Conservation (phyloP, 2,888 invertebrate genomes). For the Apoda limacodes region DNA sequence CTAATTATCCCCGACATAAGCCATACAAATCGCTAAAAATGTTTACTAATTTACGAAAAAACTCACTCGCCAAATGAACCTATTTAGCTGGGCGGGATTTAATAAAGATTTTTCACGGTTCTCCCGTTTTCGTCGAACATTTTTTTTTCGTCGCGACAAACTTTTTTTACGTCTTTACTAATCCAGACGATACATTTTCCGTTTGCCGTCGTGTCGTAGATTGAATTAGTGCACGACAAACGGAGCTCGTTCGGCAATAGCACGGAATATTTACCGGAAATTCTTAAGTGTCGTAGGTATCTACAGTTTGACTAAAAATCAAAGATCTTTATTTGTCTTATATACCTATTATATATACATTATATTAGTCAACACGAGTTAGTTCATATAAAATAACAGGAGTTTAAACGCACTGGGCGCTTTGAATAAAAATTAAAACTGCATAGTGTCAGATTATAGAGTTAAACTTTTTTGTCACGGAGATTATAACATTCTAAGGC, state of each 20-base stretch:
- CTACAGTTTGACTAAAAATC: too few species aligned
- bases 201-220: slow-evolving; percentile 39
- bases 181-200: slow-evolving; percentile 52
- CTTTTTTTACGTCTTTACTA: slow-evolving; percentile 35
- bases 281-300: too few species aligned
- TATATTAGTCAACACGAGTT: too few species aligned
- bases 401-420: too few species aligned
- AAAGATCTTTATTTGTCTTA: too few species aligned
- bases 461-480: too few species aligned
- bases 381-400: too few species aligned
- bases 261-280: too few species aligned
- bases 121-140: slow-evolving; percentile 49
- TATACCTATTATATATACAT: too few species aligned
- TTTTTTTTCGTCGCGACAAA: slow-evolving; percentile 20
- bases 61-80: slow-evolving; percentile 57
- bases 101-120: slow-evolving; percentile 67
- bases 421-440: too few species aligned
- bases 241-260: slow-evolving; percentile 32
- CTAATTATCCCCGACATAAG: slow-evolving; percentile 55
- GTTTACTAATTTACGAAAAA: slow-evolving; percentile 59
- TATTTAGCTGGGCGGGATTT: slow-evolving; percentile 63
- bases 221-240: slow-evolving; percentile 57
- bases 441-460: too few species aligned
- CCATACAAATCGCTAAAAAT: slow-evolving; percentile 67
- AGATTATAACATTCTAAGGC: too few species aligned